Evolutionary conservation across 2,797 vertebrate species (phyloP), one percentile per base, ranked within the genome.

Genomic region (Chelon labrosus): DNA sequence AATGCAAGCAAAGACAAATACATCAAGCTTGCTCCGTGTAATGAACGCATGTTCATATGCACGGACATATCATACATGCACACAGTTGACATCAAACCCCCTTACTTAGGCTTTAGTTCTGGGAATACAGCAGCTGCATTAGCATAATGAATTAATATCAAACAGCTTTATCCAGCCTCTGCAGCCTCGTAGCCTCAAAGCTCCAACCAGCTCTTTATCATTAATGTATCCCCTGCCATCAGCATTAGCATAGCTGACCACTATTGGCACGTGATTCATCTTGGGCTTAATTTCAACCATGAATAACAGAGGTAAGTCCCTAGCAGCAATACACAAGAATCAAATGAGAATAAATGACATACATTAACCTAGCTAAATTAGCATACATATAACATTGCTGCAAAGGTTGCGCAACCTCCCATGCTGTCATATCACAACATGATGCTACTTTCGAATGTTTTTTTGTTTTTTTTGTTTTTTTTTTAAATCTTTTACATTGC

Each of bases 131-230:
- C 41, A 50, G 53, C 71, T 57, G 70, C 76, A 85, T 90, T 90
- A 83, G 79, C 81, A 86, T 88, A 80, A 75, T 83, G 67, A 82
- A 82, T 86, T 75, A 66, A 80, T 86, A 77, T 85, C 77, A 85
- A 77, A 86, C 73, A 50, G 63, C 73, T 77, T 78, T 65, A 83
- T 73, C 63, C 73, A 57, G 63, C 73, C 50, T 60, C 44, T 44
- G 10, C 65, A 69, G 82, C 68, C 76, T 73, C 75, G 35, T 13
- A 17, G 85, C 65, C 55, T 64, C 66, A 82, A 64, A 73, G 64
- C 75, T 77, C 70, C 57, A 35, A 42, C 76, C 67, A 62, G 65
- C 52, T 77, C 58, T 70, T 82, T 64, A 76, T 86, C 75, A 76
- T 70, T 78, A 87, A 75, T 80, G 54, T 64, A 63, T 84, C 83